Conservation (phyloP, 1,140 invertebrate genomes). For the Mycetomoellerius zeteki region DNA sequence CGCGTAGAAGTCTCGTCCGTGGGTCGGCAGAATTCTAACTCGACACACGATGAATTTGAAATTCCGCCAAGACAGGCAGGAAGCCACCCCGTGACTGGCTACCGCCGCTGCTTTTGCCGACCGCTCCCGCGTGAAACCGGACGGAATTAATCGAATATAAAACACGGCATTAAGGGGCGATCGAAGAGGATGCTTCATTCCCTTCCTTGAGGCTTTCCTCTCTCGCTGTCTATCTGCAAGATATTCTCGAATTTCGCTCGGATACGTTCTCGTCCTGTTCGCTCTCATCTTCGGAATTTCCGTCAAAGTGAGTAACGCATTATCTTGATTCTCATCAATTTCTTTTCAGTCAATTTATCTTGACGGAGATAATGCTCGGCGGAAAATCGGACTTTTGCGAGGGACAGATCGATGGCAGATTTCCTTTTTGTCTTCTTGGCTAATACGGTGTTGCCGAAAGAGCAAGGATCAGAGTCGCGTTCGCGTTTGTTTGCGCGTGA, state of each 20-base stretch:
- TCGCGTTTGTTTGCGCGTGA: conserved; percentile 60
- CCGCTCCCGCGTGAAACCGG: conserved; percentile 71
- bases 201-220: background rate
- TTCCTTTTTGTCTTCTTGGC: background rate
- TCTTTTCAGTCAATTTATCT: conserved; percentile 41
- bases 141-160: conserved; percentile 77
- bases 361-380: conserved; percentile 3
- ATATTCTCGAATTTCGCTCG: conserved; percentile 36
- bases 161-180: conserved; percentile 69
- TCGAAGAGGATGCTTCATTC: background rate
- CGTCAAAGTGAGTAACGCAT: conserved; percentile 1
- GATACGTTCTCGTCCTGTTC: background rate
- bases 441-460: conserved; percentile 15
- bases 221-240: background rate
- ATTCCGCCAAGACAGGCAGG: conserved; percentile 50
- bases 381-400: conserved; percentile 12
- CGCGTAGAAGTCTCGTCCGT: background rate
- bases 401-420: conserved; percentile 12
- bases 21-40: conserved; percentile 51
- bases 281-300: background rate
- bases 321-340: conserved; percentile 36
- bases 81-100: background rate
- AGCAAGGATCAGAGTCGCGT: background rate
- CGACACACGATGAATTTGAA: conserved; percentile 69
- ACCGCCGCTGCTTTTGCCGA: conserved; percentile 18